A percentile compares a stretch with the other conserved stretches of the same genome.
These are phyloP conservation scores for Didymodactylos carnosus DNA, from an alignment of 2,888 invertebrate species.

Conservation along the genomic window DNA sequence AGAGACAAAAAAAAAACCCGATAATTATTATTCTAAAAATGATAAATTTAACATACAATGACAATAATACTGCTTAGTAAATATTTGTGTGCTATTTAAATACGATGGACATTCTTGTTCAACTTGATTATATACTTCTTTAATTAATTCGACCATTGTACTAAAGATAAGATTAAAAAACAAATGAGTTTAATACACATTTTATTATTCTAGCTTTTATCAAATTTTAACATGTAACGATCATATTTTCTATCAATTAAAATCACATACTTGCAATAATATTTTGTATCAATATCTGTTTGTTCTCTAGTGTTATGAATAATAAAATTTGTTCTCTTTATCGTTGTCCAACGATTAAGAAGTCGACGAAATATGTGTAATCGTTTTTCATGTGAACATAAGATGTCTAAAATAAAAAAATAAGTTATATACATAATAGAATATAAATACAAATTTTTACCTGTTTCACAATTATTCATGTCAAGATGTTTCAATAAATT, in stretches of 20 bases:
- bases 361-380: not conserved
- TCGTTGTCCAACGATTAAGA: not conserved
- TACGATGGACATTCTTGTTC: not conserved
- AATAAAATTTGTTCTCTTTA: not conserved
- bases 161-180: not conserved
- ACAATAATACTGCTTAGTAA: not conserved
- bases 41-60: not conserved
- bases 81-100: not conserved
- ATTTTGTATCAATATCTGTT: not conserved
- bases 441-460: no score
- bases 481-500: not conserved
- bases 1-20: no score
- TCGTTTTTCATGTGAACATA: not conserved
- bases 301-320: not conserved
- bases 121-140: not conserved
- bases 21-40: no score
- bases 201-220: no score
- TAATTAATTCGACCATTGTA: not conserved
- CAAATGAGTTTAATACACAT: no score
- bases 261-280: not conserved
- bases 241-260: not conserved
- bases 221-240: no score
- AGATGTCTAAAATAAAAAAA: not conserved
- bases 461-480: not conserved
- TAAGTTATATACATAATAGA: no score